A percentile compares a stretch with the other conserved stretches of the same genome.
These are phyloP conservation scores for Heterohyrax brucei DNA, from an alignment of 2,797 vertebrate genomes.

Conservation along the genomic window DNA sequence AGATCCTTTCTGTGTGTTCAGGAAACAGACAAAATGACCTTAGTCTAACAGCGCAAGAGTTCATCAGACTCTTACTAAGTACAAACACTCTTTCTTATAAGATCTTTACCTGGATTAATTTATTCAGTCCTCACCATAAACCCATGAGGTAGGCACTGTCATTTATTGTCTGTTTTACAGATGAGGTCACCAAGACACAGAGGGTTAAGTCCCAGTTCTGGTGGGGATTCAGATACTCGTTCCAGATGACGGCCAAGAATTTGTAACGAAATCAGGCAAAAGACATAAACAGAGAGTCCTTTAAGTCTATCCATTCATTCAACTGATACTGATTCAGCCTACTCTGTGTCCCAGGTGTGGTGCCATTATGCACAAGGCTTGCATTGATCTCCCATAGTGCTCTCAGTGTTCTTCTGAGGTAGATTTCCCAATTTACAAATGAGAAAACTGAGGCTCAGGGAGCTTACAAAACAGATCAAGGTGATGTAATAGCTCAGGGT, in stretches of 20 bases:
- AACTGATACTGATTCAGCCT: fast-evolving
- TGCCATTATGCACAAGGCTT: neutral
- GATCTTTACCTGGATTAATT: neutral
- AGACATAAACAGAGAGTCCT: neutral
- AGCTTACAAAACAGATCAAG: neutral
- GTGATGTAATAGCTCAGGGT: neutral
- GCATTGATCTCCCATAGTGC: fast-evolving
- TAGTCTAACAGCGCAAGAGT: neutral
- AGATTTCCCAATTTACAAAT: neutral
- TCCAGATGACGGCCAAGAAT: neutral
- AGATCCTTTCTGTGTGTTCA: neutral
- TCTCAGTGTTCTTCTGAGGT: neutral
- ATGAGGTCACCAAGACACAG: neutral
- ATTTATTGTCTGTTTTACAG: neutral
- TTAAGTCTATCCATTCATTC: neutral
- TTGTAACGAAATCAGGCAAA: slow-evolving; percentile 57
- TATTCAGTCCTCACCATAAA: neutral
- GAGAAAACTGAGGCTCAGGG: slow-evolving; percentile 4
- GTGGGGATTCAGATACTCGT: neutral
- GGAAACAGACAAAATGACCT: slow-evolving; percentile 21
- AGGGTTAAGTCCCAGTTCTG: neutral
- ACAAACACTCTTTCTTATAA: neutral
- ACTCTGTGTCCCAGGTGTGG: neutral
- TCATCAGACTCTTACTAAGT: neutral
- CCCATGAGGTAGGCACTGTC: neutral